Evolutionary conservation across 2,113 vertebrate genomes (phyloP).

Genomic region (Ameiurus melas): DNA sequence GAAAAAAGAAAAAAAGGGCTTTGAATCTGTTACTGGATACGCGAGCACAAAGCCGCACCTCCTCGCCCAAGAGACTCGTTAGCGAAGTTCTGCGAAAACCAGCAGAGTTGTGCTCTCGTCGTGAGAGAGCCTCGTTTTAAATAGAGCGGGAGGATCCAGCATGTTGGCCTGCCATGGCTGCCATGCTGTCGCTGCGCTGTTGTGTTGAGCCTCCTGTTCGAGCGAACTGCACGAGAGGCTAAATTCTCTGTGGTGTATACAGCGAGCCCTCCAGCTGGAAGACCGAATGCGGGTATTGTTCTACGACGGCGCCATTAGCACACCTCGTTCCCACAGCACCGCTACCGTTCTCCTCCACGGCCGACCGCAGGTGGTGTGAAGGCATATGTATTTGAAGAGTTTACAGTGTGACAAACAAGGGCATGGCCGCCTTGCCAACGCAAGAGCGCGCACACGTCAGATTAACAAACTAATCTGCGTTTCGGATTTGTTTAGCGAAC

Average conservation of each 20-base stretch:
- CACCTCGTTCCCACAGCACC: slow-evolving; percentile 27
- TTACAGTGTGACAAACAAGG: slow-evolving; percentile 16
- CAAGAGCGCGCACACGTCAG: neutral
- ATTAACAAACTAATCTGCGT: neutral
- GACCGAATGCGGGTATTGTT: slow-evolving; percentile 15
- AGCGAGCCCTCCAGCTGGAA: slow-evolving; percentile 28
- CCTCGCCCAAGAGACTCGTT: slow-evolving; percentile 42
- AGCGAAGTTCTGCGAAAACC: slow-evolving; percentile 42
- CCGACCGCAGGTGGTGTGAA: slow-evolving; percentile 13
- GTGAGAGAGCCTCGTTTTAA: neutral
- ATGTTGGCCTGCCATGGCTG: slow-evolving; percentile 24
- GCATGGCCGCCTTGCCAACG: neutral
- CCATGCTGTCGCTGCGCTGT: slow-evolving; percentile 19
- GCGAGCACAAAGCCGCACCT: slow-evolving; percentile 37
- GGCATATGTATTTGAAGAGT: neutral
- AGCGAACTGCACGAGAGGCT: neutral
- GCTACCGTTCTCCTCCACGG: neutral
- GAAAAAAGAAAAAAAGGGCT: neutral
- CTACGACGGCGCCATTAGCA: slow-evolving; percentile 22
- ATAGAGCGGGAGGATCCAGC: slow-evolving; percentile 33
- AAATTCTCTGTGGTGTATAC: slow-evolving; percentile 25
- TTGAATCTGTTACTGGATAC: slow-evolving; percentile 15
- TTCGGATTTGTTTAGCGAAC: neutral
- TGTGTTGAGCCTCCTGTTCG: slow-evolving; percentile 27
- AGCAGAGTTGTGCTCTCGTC: slow-evolving; percentile 26